Conservation (phyloP, 2,888 invertebrate genomes). For the Eristalis tenax region DNA sequence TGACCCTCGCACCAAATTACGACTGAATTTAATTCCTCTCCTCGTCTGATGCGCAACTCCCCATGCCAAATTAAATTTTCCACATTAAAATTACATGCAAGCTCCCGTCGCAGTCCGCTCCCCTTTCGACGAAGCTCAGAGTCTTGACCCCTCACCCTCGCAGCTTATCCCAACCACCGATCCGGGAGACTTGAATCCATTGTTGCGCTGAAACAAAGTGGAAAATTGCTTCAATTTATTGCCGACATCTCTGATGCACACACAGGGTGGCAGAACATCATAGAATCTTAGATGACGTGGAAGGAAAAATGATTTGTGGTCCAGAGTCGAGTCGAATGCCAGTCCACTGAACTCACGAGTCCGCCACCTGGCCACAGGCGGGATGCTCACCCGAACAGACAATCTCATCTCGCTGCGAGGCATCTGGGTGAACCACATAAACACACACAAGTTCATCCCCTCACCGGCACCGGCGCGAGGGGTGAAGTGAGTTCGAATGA, state of each 20-base stretch:
- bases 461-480: slow-evolving; percentile 55
- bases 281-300: slow-evolving; percentile 63
- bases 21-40: too few species aligned
- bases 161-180: not conserved
- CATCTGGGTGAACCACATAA: not conserved
- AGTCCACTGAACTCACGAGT: slow-evolving; percentile 56
- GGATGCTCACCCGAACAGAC: slow-evolving; percentile 23
- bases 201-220: slow-evolving; percentile 65
- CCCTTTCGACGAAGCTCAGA: slow-evolving; percentile 9
- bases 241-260: slow-evolving; percentile 60
- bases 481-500: slow-evolving; percentile 31
- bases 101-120: slow-evolving; percentile 1
- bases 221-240: slow-evolving; percentile 68
- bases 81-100: slow-evolving; percentile 33
- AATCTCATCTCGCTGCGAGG: not conserved
- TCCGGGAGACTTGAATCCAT: slow-evolving; percentile 18
- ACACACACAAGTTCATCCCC: slow-evolving; percentile 14
- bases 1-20: too few species aligned
- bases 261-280: slow-evolving; percentile 43
- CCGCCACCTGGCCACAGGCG: slow-evolving; percentile 23
- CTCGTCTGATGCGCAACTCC: not conserved
- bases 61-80: slow-evolving; percentile 1
- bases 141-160: slow-evolving; percentile 32
- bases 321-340: slow-evolving; percentile 20
- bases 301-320: slow-evolving; percentile 67